Percentiles rank a stretch among this genome's conserved stretches.
phyloP scores from a whole-genome alignment of 2,888 invertebrate genomes.

The Ptilodon capucinus region DNA sequence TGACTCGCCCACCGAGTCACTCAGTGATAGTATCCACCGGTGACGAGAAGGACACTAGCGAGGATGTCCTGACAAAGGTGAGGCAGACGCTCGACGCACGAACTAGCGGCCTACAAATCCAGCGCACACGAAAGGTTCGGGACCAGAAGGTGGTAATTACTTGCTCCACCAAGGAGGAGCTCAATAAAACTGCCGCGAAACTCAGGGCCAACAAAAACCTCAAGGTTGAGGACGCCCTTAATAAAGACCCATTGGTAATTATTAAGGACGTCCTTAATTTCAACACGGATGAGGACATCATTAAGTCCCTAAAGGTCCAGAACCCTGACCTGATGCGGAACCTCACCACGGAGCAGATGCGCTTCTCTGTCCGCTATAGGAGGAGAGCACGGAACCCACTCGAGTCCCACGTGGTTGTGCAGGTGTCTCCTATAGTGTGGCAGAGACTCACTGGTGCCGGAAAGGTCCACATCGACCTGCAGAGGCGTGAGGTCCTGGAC shows the following conservation, averaged over 20 bases:
- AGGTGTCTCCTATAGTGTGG: conserved; percentile 3
- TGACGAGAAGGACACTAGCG: background rate
- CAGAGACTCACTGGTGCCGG: background rate
- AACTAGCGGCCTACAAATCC: background rate
- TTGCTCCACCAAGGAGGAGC: background rate
- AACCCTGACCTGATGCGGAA: background rate
- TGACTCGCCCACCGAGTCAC: background rate
- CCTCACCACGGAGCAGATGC: background rate
- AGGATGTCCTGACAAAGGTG: background rate
- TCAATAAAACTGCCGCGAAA: background rate
- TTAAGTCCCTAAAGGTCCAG: conserved; percentile 1
- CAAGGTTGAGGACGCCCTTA: background rate
- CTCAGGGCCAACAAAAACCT: background rate
- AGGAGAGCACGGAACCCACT: conserved; percentile 3
- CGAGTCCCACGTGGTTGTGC: background rate
- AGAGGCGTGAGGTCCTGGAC: conserved; percentile 8
- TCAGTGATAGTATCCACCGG: conserved; percentile 3
- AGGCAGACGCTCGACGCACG: background rate
- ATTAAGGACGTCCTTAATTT: background rate
- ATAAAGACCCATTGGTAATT: conserved; percentile 3
- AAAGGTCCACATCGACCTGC: conserved; percentile 4
- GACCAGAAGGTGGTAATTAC: conserved; percentile 11
- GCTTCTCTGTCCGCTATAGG: background rate
- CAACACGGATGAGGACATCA: conserved; percentile 5
- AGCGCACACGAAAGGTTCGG: conserved; percentile 1